These are phyloP conservation scores for Eumerus sabulonum DNA, from an alignment of 2,888 invertebrate genomes.

Conservation along the genomic window DNA sequence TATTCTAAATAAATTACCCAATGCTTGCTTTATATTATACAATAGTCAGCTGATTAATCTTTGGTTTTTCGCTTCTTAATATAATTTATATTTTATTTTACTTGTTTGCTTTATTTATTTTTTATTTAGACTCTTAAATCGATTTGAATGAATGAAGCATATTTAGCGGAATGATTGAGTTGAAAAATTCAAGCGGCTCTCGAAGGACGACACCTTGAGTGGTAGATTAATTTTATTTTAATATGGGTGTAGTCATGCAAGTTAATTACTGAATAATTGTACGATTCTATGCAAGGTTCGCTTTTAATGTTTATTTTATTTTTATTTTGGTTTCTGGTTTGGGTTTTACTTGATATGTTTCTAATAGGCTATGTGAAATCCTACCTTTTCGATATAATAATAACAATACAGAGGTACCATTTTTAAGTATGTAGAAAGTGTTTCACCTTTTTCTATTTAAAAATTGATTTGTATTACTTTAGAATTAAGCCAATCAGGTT, in stretches of 20 bases:
- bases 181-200: conserved; percentile 57
- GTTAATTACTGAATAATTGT: conserved; percentile 51
- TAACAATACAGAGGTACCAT: conserved; percentile 31
- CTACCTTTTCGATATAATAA: conserved; percentile 56
- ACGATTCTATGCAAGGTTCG: conserved; percentile 47
- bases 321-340: too few relatives aligned
- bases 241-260: conserved; percentile 42
- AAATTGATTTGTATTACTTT: too few relatives aligned
- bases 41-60: conserved; percentile 44
- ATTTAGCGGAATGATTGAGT: conserved; percentile 63
- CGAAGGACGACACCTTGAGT: conserved; percentile 36
- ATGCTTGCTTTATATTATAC: conserved; percentile 53
- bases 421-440: background rate
- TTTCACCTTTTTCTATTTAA: background rate
- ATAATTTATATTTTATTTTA: too few relatives aligned
- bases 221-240: conserved; percentile 47
- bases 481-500: too few relatives aligned
- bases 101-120: conserved; percentile 31
- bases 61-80: too few relatives aligned
- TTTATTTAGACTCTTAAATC: conserved; percentile 33
- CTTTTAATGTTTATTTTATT: conserved; percentile 57
- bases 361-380: conserved; percentile 77
- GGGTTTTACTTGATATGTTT: conserved; percentile 75
- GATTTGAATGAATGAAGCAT: conserved; percentile 64
- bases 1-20: conserved; percentile 62